Percentiles rank a stretch among this genome's conserved stretches.
These are phyloP conservation scores for Arrhopalites spinosus DNA, from an alignment of 2,888 invertebrate genomes.

Conservation along the genomic window DNA sequence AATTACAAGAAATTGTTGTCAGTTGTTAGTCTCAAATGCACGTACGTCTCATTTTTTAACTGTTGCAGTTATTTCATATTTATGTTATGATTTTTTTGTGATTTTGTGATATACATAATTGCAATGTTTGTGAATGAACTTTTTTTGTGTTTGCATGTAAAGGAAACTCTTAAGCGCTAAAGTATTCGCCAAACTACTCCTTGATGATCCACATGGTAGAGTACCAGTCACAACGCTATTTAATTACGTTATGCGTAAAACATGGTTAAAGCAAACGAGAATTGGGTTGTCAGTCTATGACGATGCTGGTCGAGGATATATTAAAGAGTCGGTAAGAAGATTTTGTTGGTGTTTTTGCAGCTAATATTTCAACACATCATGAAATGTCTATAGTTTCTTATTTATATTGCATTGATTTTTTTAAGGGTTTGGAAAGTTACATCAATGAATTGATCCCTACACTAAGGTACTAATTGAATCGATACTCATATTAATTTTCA, in stretches of 20 bases:
- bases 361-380: no score
- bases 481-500: no score
- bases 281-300: constrained; percentile 93
- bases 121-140: no score
- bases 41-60: constrained; percentile 59
- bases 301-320: constrained; percentile 86
- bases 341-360: no score
- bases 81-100: not conserved
- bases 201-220: constrained; percentile 82
- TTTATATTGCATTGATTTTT: not conserved
- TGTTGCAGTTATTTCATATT: not conserved
- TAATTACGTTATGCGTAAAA: constrained; percentile 93
- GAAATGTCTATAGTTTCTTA: no score
- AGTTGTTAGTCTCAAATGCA: constrained; percentile 73
- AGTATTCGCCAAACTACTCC: constrained; percentile 85
- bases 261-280: constrained; percentile 93
- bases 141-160: no score
- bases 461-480: no score
- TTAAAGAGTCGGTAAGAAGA: constrained; percentile 79
- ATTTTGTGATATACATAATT: no score
- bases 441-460: constrained; percentile 92
- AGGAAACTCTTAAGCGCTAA: constrained; percentile 72
- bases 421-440: constrained; percentile 90
- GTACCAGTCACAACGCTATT: constrained; percentile 88
- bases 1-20: constrained; percentile 81